Evolutionary conservation across 64 coral and sea anemone species (phyloP).

Genomic region (Pachyseris speciosa): DNA sequence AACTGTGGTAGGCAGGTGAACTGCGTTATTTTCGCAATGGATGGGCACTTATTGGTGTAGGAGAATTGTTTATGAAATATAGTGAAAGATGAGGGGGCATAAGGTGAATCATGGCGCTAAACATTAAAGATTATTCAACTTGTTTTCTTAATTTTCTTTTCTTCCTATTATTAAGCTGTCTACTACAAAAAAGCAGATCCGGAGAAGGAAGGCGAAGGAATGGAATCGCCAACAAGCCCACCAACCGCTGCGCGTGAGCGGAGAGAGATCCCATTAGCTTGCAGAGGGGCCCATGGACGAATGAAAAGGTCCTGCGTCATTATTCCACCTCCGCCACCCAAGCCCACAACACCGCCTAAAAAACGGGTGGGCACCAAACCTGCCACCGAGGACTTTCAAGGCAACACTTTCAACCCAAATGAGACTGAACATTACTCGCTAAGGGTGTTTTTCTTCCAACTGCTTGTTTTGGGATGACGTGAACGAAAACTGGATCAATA

Average conservation of each 20-base stretch:
- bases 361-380: conserved; percentile 7
- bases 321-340: conserved; percentile 84
- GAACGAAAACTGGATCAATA: conserved; percentile 67
- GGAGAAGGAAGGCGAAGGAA: neutral
- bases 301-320: conserved; percentile 88
- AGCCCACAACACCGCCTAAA: conserved; percentile 44
- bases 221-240: neutral
- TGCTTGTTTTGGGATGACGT: conserved; percentile 80
- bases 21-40: no score
- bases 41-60: no score
- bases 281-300: neutral
- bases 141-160: neutral
- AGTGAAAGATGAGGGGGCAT: no score
- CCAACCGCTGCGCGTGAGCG: conserved; percentile 17
- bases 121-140: neutral
- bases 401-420: conserved; percentile 65
- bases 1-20: no score
- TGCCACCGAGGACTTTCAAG: conserved; percentile 70
- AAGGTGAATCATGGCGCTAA: neutral
- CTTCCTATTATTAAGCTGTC: conserved; percentile 10
- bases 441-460: conserved; percentile 72
- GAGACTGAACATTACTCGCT: conserved; percentile 60
- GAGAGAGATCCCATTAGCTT: conserved; percentile 56
- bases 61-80: no score
- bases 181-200: conserved; percentile 41